These are phyloP conservation scores for Aphelenchoides fujianensis DNA, from an alignment of 1,140 invertebrate species.

Conservation along the genomic window DNA sequence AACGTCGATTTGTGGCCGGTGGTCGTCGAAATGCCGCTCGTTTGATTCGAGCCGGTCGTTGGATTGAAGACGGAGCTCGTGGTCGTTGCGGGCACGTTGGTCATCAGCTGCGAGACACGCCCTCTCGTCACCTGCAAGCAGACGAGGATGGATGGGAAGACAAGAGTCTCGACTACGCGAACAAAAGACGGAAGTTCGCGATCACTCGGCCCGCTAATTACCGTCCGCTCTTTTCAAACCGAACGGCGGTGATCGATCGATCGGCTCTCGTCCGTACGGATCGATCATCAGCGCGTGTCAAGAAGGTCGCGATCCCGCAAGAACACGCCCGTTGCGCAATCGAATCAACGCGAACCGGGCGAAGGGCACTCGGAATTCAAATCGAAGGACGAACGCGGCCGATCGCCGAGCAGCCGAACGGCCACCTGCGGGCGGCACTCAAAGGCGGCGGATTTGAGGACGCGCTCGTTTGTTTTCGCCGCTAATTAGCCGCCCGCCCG, in stretches of 20 bases:
- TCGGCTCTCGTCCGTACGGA: background rate
- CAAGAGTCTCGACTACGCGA: background rate
- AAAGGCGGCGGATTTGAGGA: background rate
- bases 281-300: background rate
- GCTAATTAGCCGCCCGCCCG: background rate
- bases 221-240: background rate
- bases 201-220: background rate
- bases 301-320: background rate
- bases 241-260: background rate
- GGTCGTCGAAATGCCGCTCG: background rate
- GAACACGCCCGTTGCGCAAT: background rate
- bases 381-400: background rate
- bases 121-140: no score
- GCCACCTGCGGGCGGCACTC: background rate
- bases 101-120: no score
- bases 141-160: background rate
- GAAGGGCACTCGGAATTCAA: background rate
- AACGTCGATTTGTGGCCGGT: background rate
- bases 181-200: background rate
- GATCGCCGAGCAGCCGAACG: background rate
- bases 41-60: background rate
- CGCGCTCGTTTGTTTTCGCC: no score
- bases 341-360: background rate
- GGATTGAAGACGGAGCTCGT: background rate
- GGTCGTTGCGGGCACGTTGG: background rate